A percentile compares a stretch with the other conserved stretches of the same genome.
These are phyloP conservation scores for Trachemys scripta DNA, from an alignment of 2,113 vertebrate genomes.

Conservation along the genomic window DNA sequence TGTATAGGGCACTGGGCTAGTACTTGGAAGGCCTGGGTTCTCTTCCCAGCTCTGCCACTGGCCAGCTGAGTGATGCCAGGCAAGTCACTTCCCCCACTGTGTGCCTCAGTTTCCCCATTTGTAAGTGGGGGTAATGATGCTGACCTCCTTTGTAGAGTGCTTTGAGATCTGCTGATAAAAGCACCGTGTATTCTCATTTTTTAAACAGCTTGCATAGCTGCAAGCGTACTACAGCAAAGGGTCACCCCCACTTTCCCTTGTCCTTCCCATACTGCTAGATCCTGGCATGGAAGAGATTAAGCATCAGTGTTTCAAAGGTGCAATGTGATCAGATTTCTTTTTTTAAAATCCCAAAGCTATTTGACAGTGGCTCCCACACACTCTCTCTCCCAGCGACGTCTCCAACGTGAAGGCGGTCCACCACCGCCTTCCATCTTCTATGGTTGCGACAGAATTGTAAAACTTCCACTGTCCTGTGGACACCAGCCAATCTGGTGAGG, in stretches of 20 bases:
- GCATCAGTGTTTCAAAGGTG: neutral
- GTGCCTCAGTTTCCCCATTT: neutral
- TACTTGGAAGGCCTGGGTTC: neutral
- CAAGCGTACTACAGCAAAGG: neutral
- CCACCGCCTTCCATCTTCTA: too few relatives aligned
- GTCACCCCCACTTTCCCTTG: neutral
- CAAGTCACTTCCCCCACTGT: neutral
- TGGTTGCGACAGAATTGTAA: too few relatives aligned
- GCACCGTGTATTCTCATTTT: accelerated
- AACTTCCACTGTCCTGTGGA: too few relatives aligned
- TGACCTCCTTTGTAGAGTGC: neutral
- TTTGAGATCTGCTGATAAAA: neutral
- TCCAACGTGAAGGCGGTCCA: too few relatives aligned
- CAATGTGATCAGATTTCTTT: neutral
- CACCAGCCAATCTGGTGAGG: too few relatives aligned
- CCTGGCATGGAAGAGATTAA: neutral
- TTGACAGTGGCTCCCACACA: too few relatives aligned
- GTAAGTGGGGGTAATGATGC: neutral
- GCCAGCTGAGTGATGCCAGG: neutral
- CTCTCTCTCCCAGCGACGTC: too few relatives aligned
- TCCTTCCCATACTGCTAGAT: neutral
- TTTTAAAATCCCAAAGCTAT: neutral
- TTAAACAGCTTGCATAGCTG: neutral
- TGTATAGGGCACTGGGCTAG: neutral
- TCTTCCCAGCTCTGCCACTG: neutral